Evolutionary conservation across 2,797 vertebrate species (phyloP).

Genomic region (Acanthis flammea): DNA sequence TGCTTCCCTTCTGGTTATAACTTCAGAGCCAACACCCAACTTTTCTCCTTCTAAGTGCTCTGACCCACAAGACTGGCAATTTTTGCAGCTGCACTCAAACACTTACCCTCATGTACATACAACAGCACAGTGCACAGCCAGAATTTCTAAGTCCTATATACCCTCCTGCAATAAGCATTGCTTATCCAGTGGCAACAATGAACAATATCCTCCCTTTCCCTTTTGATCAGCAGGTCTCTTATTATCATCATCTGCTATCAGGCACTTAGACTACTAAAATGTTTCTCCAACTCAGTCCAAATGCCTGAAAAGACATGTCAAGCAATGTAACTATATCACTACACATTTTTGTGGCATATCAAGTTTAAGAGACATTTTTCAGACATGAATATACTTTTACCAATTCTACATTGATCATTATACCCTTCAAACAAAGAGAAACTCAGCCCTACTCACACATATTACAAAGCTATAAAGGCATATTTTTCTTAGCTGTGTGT

Average conservation of each 20-base stretch:
- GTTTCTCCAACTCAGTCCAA: not conserved
- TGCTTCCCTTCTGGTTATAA: constrained; percentile 4
- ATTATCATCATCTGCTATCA: not conserved
- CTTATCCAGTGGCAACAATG: not conserved
- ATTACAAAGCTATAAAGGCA: not conserved
- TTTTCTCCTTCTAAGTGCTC: not conserved
- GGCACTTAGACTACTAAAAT: not conserved
- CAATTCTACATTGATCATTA: not conserved
- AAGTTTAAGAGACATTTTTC: not conserved
- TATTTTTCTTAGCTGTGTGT: not conserved
- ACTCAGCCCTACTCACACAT: not conserved
- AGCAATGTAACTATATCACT: not conserved
- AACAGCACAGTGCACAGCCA: not conserved
- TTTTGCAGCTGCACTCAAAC: not conserved
- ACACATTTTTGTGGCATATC: not conserved
- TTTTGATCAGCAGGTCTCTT: not conserved
- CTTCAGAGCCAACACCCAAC: constrained; percentile 8
- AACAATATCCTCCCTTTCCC: not conserved
- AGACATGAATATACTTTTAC: not conserved
- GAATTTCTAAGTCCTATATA: not conserved
- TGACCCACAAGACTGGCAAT: not conserved
- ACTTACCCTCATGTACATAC: not conserved
- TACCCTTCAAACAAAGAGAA: not conserved
- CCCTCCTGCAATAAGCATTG: not conserved
- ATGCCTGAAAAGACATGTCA: not conserved